Evolutionary conservation across 2,113 vertebrate genomes (phyloP), one percentile per base, ranked within the genome.

Genomic region (Takifugu flavidus): DNA sequence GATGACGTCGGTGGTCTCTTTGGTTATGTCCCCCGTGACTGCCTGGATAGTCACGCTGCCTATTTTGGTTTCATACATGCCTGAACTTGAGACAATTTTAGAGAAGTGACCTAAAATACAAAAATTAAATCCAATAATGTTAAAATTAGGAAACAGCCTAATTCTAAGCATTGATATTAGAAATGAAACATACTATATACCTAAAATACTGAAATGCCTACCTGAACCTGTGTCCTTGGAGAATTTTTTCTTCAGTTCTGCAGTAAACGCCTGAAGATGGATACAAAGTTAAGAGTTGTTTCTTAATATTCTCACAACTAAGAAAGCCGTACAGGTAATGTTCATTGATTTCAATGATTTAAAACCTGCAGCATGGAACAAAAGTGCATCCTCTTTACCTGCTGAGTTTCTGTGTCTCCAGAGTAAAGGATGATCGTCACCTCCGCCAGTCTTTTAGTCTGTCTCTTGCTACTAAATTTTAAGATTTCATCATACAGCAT

Each of bases 1-100:
- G 53, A 98, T 94, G 71, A 94, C 85, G 49, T 98, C 94, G 45
- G 80, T 88, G 0, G 82, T 83, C 74, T 98, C 92, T 64, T 90
- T 88, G 13, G 92, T 93, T 75, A 98, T 96, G 63, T 98, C 93
- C 72, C 95, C 95, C 0, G 60, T 82, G 6, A 83, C 51, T 70
- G 92, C 75, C 69, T 95, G 90, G 25, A 96, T 61, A 1, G 45
- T 75, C 62, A 95, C 78, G 1, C 77, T 71, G 72, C 92, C 93
- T 74, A 98, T 81, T 64, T 75, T 90, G 44, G 93, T 94, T 80
- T 95, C 88, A 34, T 89, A 44, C 52, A 84, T 54, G 34, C 80
- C 91, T 50, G 68, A 11, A 0, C 0, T 42, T 0, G 75, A 75
- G 25, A 70, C 84, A 49, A 93, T 52, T 49, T 75, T 80, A 0